These are phyloP conservation scores for Squalus acanthias DNA, from an alignment of 2,797 vertebrate genomes.

Conservation along the genomic window DNA sequence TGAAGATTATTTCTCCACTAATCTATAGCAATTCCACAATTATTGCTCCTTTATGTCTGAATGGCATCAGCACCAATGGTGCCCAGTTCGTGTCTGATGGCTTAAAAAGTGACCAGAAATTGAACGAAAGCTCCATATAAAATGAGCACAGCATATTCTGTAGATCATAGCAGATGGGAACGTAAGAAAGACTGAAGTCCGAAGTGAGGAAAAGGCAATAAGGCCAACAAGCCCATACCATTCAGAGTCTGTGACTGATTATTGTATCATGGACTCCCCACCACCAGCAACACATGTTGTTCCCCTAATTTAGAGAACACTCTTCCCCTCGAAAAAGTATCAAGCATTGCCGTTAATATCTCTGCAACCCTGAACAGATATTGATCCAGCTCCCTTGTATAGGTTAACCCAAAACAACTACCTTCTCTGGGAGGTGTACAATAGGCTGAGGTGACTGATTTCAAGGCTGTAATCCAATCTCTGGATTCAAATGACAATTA, in stretches of 20 bases:
- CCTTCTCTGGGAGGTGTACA: background rate
- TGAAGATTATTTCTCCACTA: background rate
- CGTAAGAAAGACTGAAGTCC: background rate
- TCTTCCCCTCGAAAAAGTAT: background rate
- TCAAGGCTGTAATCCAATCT: background rate
- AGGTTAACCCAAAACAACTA: background rate
- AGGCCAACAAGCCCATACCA: background rate
- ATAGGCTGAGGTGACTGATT: constrained; percentile 6
- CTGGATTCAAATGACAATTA: background rate
- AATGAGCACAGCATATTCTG: background rate
- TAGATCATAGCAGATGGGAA: background rate
- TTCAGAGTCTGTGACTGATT: background rate
- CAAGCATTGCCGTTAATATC: background rate
- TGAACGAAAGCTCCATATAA: background rate
- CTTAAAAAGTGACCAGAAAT: background rate
- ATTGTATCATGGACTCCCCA: background rate
- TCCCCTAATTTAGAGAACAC: background rate
- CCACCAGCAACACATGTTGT: background rate
- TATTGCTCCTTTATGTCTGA: background rate
- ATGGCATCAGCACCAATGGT: too few relatives aligned
- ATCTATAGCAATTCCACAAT: background rate
- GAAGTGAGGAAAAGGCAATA: background rate
- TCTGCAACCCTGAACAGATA: background rate
- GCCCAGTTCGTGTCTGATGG: background rate
- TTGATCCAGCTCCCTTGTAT: background rate